Evolutionary conservation across 2,113 vertebrate species (phyloP).

Genomic region (Xenus cinereus): DNA sequence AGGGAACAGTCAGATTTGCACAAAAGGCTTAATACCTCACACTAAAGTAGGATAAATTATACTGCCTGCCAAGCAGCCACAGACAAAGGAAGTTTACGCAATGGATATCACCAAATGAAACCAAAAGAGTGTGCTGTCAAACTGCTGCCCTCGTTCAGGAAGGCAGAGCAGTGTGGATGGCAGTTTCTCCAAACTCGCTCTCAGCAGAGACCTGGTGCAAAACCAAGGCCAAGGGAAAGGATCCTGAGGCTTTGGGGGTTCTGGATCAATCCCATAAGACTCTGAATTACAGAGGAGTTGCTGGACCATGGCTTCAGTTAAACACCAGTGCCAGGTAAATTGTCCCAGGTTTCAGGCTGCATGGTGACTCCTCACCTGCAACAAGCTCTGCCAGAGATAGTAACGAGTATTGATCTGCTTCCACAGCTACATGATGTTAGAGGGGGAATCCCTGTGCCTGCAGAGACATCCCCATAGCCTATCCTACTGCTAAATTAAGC

Average conservation of each 20-base stretch:
- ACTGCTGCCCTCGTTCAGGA: neutral
- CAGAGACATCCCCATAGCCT: neutral
- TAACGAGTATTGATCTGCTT: neutral
- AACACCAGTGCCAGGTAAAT: neutral
- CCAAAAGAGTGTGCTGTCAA: neutral
- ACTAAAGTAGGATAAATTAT: neutral
- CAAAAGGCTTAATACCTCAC: neutral
- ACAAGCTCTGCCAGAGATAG: neutral
- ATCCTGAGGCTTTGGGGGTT: neutral
- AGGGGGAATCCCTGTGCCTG: neutral
- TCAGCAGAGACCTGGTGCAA: neutral
- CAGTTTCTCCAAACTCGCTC: neutral
- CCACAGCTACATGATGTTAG: neutral
- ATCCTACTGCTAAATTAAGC: fast-evolving
- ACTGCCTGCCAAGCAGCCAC: neutral
- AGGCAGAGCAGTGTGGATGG: neutral
- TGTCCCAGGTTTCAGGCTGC: neutral
- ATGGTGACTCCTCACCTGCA: neutral
- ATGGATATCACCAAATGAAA: neutral
- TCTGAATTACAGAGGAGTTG: neutral
- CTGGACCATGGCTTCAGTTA: neutral
- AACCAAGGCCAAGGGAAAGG: neutral
- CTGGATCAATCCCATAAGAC: neutral
- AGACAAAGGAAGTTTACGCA: neutral
- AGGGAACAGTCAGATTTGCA: neutral